These are phyloP conservation scores for Fistularia tabacaria DNA, from an alignment of 2,797 vertebrate species.

Conservation along the genomic window DNA sequence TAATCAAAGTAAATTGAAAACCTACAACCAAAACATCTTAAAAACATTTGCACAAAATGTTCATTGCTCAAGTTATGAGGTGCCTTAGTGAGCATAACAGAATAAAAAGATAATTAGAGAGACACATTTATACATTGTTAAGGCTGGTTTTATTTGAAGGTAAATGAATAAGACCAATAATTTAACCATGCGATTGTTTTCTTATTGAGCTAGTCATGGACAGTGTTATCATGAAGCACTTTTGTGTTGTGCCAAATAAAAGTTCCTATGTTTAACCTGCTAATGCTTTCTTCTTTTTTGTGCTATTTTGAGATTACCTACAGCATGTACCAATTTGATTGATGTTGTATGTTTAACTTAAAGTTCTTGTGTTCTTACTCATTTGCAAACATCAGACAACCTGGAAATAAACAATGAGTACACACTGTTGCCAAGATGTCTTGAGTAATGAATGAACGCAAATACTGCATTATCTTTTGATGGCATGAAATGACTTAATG, in stretches of 20 bases:
- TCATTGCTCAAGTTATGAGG: conserved; percentile 25
- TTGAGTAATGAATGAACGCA: no score
- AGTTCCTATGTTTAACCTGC: conserved; percentile 44
- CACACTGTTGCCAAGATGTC: no score
- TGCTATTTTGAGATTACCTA: background rate
- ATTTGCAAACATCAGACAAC: no score
- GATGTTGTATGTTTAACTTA: no score
- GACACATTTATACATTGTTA: conserved; percentile 28
- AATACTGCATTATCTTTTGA: no score
- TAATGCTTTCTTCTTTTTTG: conserved; percentile 24
- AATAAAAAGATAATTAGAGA: conserved; percentile 12
- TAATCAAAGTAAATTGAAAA: conserved; percentile 43
- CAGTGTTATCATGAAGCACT: conserved; percentile 75
- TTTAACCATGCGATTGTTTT: conserved; percentile 48
- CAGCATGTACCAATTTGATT: background rate
- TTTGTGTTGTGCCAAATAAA: conserved; percentile 79
- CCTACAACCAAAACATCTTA: conserved; percentile 17
- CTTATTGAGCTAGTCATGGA: conserved; percentile 53
- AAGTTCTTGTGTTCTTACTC: no score
- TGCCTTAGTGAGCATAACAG: conserved; percentile 36
- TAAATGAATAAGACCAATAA: conserved; percentile 35
- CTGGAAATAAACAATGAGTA: no score
- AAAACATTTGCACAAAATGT: conserved; percentile 45
- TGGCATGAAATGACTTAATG: no score
- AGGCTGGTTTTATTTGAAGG: conserved; percentile 16